These are phyloP conservation scores for Aporophyla nigra DNA, from an alignment of 2,888 invertebrate genomes.

Conservation along the genomic window DNA sequence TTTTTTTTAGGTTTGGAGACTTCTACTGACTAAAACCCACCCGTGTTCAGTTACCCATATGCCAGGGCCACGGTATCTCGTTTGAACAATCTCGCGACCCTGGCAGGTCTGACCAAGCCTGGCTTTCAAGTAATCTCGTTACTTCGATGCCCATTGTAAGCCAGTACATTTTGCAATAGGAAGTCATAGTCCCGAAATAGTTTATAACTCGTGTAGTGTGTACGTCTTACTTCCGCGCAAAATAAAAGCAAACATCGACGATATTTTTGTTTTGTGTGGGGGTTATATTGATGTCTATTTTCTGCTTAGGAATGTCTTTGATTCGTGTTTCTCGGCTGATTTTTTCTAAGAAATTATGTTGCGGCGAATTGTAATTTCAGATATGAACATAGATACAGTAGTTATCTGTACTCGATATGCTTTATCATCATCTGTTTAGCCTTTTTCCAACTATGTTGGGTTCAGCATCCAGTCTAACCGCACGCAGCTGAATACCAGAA, in stretches of 20 bases:
- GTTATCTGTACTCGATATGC: no score
- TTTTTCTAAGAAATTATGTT: not conserved
- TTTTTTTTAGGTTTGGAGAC: no score
- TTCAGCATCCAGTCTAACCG: no score
- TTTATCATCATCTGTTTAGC: no score
- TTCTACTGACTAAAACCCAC: no score
- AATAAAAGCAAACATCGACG: slow-evolving; percentile 37
- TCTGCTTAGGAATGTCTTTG: slow-evolving; percentile 40
- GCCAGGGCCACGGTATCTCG: no score
- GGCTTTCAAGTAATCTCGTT: not conserved
- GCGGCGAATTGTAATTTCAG: not conserved
- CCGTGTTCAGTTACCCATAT: no score
- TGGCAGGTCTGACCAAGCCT: not conserved
- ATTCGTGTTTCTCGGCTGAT: slow-evolving; percentile 1
- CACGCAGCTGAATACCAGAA: no score
- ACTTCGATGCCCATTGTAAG: not conserved
- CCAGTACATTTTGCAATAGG: slow-evolving; percentile 16
- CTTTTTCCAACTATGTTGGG: no score
- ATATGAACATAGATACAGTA: not conserved
- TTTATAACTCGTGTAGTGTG: slow-evolving; percentile 14
- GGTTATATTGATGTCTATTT: slow-evolving; percentile 35
- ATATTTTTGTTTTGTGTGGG: slow-evolving; percentile 42
- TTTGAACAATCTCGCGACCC: no score
- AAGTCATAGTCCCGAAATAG: slow-evolving; percentile 40
- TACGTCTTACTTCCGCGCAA: slow-evolving; percentile 36